Base-by-base conservation (phyloP, 2,888 invertebrate genomes). In the Aromia moschata region DNA sequence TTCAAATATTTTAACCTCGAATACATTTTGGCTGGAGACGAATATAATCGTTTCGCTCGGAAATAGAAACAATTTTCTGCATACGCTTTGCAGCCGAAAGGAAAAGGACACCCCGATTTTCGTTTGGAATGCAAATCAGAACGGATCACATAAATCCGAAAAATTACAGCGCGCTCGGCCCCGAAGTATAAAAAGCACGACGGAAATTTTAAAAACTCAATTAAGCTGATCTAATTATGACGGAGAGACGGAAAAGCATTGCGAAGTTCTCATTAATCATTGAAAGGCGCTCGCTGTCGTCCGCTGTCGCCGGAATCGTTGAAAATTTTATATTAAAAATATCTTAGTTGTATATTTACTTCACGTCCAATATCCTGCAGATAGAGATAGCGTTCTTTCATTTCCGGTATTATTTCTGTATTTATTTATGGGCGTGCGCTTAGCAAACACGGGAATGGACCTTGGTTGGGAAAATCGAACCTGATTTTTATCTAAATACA, bases 381-480 rank as follows among this genome's bases (percentile, higher is more conserved):
- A 53, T 53, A 57, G 60, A 70, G 70, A 70, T 70, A 70, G 65
- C 67, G 65, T 62, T 68, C 70, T 71, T 70, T 71, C 73, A 73
- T 74, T 75, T 74, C 72, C 73, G 70, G 71, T 74, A 74, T 75
- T 73, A 74, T 74, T 73, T 73, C 71, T 65, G 71, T 75, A 72
- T 73, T 74, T 74, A 74, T 74, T 74, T 75, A 74, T 69, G 70
- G 70, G 66, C 57, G 52, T 58, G 68, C 64, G 72, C 70, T 74
- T 74, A 73, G 73, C 72, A 73, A 75, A 74, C 74, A 70, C 74
- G n/a, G 63, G 68, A 73, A 53, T 60, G 51, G 57, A n/a, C n/a
- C n/a, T n/a, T n/a, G n/a, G n/a, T n/a, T n/a, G n/a, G n/a, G n/a
- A n/a, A n/a, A n/a, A n/a, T n/a, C n/a, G n/a, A n/a, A n/a, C n/a